Evolutionary conservation across 2,888 invertebrate species (phyloP).

Genomic region (Caenorhabditis becei): DNA sequence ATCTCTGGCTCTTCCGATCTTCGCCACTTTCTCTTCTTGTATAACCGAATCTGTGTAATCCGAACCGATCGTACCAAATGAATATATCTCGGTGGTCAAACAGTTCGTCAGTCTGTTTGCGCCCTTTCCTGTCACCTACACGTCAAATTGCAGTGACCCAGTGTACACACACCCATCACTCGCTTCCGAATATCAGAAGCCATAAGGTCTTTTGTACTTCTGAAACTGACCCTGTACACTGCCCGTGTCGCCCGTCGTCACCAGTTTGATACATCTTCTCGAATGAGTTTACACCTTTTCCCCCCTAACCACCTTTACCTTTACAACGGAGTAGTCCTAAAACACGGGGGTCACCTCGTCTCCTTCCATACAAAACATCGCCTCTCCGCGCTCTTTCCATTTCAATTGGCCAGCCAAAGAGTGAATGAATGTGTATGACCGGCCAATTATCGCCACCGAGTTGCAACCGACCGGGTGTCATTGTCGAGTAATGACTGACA

Average conservation of each 20-base stretch:
- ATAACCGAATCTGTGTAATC: conserved; percentile 45
- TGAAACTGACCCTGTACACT: not conserved
- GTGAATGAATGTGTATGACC: conserved; percentile 15
- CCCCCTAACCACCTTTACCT: not conserved
- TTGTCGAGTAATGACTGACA: conserved; percentile 57
- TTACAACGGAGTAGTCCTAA: conserved; percentile 6
- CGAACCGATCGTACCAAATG: conserved; percentile 40
- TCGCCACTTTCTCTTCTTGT: conserved; percentile 34
- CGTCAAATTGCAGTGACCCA: conserved; percentile 48
- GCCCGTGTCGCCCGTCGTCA: not conserved
- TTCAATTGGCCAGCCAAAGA: conserved; percentile 6
- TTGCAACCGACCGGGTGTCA: conserved; percentile 57
- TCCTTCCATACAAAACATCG: not conserved
- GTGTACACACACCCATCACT: conserved; percentile 14
- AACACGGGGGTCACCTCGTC: not conserved
- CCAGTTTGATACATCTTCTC: not conserved
- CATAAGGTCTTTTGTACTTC: not conserved
- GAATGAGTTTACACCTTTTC: not conserved
- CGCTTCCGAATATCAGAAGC: not conserved
- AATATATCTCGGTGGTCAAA: conserved; percentile 55
- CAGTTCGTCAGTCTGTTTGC: conserved; percentile 46
- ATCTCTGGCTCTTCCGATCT: conserved; percentile 53
- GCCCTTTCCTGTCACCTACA: conserved; percentile 50
- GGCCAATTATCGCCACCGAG: conserved; percentile 53
- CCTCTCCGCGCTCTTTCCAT: conserved; percentile 2